These are phyloP conservation scores for Agonopterix subpropinquella DNA, from an alignment of 2,888 invertebrate genomes.

Conservation along the genomic window DNA sequence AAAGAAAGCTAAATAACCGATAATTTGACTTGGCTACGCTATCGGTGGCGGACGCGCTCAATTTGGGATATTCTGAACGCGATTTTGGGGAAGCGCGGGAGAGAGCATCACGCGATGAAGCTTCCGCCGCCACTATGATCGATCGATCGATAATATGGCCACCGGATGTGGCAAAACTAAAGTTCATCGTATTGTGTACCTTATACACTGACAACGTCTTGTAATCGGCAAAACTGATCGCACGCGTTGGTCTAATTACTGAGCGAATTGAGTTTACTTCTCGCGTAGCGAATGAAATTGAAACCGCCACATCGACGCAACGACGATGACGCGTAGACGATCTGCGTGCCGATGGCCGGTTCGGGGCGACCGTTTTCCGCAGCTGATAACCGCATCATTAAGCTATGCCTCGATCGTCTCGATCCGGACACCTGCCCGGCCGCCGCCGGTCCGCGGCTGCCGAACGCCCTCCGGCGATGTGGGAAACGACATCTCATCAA, in stretches of 20 bases:
- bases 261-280: not conserved
- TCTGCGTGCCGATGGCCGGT: constrained; percentile 12
- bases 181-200: constrained; percentile 36
- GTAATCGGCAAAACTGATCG: constrained; percentile 23
- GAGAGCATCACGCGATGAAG: constrained; percentile 47
- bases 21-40: constrained; percentile 51
- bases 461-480: constrained; percentile 38
- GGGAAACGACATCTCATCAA: constrained; percentile 64
- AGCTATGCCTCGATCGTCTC: constrained; percentile 42
- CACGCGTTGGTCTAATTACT: not conserved
- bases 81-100: constrained; percentile 51
- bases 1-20: constrained; percentile 69
- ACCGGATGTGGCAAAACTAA: constrained; percentile 41
- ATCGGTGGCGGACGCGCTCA: constrained; percentile 55
- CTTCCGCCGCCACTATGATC: constrained; percentile 39
- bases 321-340: not conserved
- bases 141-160: constrained; percentile 27
- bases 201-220: constrained; percentile 34
- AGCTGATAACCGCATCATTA: constrained; percentile 41
- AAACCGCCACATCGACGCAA: not conserved
- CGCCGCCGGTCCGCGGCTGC: constrained; percentile 13
- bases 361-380: constrained; percentile 38
- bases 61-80: constrained; percentile 50
- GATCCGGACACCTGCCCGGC: constrained; percentile 49
- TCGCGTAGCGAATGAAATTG: not conserved